Percentiles rank a stretch among this genome's conserved stretches.
Evolutionary conservation across 2,797 vertebrate species (phyloP).

Genomic region (Limnodromus scolopaceus): DNA sequence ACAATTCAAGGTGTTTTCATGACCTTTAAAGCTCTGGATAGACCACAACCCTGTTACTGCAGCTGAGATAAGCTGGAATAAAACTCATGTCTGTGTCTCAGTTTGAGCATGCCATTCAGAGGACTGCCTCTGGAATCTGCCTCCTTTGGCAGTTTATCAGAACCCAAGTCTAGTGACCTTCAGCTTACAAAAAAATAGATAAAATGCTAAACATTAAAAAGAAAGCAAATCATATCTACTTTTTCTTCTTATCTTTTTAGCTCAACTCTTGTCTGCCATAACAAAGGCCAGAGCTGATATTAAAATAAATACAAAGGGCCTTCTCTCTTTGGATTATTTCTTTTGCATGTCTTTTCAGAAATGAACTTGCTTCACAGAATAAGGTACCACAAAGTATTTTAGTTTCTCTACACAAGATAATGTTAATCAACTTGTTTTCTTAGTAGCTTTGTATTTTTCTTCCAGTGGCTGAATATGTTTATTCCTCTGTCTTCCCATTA

Average conservation of each 20-base stretch:
- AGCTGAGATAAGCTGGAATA: slow-evolving; percentile 26
- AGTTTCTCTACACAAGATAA: background rate
- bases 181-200: background rate
- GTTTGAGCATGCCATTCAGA: background rate
- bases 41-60: background rate
- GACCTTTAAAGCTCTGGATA: slow-evolving; percentile 33
- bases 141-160: slow-evolving; percentile 9
- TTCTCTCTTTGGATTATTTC: background rate
- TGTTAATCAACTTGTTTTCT: background rate
- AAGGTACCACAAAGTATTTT: background rate
- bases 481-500: background rate
- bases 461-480: background rate
- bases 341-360: background rate
- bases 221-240: background rate
- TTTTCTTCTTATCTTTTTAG: background rate
- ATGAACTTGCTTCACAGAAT: background rate
- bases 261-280: background rate
- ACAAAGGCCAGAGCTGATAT: background rate
- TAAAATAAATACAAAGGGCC: background rate
- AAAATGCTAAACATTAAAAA: background rate
- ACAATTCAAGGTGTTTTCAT: background rate
- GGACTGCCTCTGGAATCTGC: background rate
- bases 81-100: background rate
- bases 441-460: background rate
- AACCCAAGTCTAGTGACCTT: slow-evolving; percentile 14